These are phyloP conservation scores for Zaprionus ornatus DNA, from an alignment of 1,140 invertebrate genomes.

Conservation along the genomic window DNA sequence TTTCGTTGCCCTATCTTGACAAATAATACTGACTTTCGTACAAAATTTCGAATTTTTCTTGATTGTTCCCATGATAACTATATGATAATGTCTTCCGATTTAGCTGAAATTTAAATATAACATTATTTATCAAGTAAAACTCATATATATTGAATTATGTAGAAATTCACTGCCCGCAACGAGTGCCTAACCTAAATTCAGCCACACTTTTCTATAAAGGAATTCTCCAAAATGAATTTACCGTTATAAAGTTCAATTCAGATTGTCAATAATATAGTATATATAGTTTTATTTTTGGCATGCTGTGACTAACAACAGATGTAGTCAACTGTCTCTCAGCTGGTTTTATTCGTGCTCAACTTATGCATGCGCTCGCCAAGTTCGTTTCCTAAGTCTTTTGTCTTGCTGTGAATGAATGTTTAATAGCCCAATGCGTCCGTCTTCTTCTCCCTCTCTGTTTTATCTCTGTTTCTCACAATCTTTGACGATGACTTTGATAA, in stretches of 20 bases:
- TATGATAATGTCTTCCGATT: background rate
- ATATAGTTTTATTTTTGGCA: constrained; percentile 4
- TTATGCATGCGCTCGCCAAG: constrained; percentile 43
- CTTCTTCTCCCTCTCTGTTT: background rate
- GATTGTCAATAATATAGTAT: background rate
- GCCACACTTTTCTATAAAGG: background rate
- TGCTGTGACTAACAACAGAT: constrained; percentile 9
- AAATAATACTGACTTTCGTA: background rate
- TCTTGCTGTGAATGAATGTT: constrained; percentile 63
- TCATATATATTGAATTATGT: background rate
- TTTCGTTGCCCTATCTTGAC: no score
- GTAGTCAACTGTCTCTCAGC: background rate
- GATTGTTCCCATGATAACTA: background rate
- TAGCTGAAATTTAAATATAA: background rate
- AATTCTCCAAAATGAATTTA: background rate
- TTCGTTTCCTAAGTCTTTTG: constrained; percentile 78
- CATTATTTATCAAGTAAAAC: fast-evolving
- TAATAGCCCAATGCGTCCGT: constrained; percentile 33
- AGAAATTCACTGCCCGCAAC: background rate
- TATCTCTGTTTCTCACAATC: constrained; percentile 46
- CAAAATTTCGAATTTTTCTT: background rate
- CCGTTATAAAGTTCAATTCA: background rate
- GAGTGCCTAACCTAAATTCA: background rate
- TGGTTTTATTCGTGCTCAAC: constrained; percentile 15
- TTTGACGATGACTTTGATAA: constrained; percentile 28